These are phyloP conservation scores for Vidua chalybeata DNA, from an alignment of 2,113 vertebrate species.

Conservation along the genomic window DNA sequence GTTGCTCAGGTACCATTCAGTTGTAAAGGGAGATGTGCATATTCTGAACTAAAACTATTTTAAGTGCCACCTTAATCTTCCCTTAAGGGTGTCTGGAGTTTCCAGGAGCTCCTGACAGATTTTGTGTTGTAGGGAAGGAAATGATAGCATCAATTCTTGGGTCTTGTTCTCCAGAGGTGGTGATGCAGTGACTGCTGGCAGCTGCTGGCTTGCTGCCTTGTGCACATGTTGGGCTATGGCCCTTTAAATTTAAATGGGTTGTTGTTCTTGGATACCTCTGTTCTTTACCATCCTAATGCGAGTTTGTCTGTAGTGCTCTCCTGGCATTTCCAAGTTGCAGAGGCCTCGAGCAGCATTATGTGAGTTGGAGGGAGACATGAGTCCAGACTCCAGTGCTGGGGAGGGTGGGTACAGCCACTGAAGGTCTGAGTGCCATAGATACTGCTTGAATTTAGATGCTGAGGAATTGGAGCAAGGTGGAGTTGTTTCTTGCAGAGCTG, in stretches of 20 bases:
- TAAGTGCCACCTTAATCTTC: background rate
- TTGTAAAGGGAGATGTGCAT: constrained; percentile 35
- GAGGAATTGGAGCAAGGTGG: background rate
- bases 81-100: background rate
- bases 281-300: background rate
- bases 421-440: accelerated
- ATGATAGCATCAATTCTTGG: background rate
- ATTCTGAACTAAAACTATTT: background rate
- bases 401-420: accelerated
- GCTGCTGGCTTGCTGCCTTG: background rate
- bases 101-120: background rate
- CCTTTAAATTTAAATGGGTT: background rate
- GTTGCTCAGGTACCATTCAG: constrained; percentile 12
- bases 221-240: background rate
- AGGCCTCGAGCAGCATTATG: background rate
- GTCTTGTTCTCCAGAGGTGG: background rate
- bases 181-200: background rate
- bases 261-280: background rate
- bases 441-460: background rate
- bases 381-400: accelerated
- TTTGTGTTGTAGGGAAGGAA: background rate
- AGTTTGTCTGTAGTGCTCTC: background rate
- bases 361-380: background rate
- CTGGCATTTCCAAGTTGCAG: background rate
- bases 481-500: background rate